Percentiles rank a stretch among this genome's conserved stretches.
Evolutionary conservation across 2,888 invertebrate genomes (phyloP).

Genomic region (Temnothorax rugatulus): DNA sequence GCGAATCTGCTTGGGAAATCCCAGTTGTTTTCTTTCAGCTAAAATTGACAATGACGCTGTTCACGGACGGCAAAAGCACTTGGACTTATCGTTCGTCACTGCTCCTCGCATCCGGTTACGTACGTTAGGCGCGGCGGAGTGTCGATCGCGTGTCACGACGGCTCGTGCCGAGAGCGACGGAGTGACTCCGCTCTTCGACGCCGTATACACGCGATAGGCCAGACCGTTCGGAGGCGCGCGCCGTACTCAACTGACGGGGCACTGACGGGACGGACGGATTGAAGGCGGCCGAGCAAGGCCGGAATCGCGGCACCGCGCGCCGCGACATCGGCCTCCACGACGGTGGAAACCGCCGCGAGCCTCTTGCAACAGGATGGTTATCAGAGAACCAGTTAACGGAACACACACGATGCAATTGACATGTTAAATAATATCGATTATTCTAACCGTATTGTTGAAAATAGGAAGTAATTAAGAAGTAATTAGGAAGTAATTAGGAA

Average conservation of each 20-base stretch:
- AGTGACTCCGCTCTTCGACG: slow-evolving; percentile 21
- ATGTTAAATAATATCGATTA: background rate
- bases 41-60: background rate
- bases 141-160: slow-evolving; percentile 44
- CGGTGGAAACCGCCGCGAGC: background rate
- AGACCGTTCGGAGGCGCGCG: slow-evolving; percentile 73
- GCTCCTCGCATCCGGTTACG: slow-evolving; percentile 40
- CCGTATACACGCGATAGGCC: slow-evolving; percentile 19
- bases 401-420: background rate
- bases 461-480: too few relatives aligned
- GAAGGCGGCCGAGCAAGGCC: slow-evolving; percentile 14
- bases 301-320: slow-evolving; percentile 60
- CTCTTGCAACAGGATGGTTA: background rate
- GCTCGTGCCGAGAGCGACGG: slow-evolving; percentile 22
- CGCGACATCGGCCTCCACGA: slow-evolving; percentile 53
- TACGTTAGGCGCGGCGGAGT: slow-evolving; percentile 43
- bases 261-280: slow-evolving; percentile 48
- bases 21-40: background rate
- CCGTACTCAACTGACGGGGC: slow-evolving; percentile 77
- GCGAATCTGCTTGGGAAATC: background rate
- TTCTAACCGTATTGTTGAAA: background rate
- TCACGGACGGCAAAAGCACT: slow-evolving; percentile 13
- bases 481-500: too few relatives aligned
- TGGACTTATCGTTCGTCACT: slow-evolving; percentile 35
- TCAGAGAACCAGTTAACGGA: background rate